Evolutionary conservation across 2,113 vertebrate genomes (phyloP).

Genomic region (Gobius niger): DNA sequence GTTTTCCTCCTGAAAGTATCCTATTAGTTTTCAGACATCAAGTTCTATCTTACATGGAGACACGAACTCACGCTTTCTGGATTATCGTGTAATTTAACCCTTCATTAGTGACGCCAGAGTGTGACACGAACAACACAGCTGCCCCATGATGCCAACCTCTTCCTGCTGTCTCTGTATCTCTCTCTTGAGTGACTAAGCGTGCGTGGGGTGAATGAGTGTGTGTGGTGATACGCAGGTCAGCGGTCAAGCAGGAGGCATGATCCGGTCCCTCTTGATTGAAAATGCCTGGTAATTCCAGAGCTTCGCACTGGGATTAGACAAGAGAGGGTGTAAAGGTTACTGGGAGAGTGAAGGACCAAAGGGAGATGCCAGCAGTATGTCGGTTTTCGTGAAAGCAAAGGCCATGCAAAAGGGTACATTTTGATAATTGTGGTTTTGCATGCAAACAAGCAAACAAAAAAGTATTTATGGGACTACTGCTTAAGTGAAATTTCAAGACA

Average conservation of each 20-base stretch:
- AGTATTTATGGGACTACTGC: too few relatives aligned
- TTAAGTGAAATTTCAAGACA: too few relatives aligned
- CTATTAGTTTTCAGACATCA: too few relatives aligned
- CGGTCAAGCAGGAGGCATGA: conserved; percentile 53
- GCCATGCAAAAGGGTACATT: too few relatives aligned
- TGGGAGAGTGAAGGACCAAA: conserved; percentile 34
- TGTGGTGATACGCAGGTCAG: conserved; percentile 64
- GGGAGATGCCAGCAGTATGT: conserved; percentile 38
- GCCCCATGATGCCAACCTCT: conserved; percentile 34
- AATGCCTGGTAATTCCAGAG: conserved; percentile 65
- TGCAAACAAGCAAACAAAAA: too few relatives aligned
- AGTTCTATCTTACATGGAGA: conserved; percentile 18
- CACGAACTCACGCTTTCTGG: conserved; percentile 2
- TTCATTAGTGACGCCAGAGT: conserved; percentile 28
- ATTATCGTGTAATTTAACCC: conserved; percentile 51
- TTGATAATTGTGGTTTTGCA: too few relatives aligned
- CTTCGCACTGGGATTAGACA: conserved; percentile 64
- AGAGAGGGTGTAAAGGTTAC: conserved; percentile 40
- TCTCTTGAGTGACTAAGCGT: conserved; percentile 37
- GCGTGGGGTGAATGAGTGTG: conserved; percentile 17
- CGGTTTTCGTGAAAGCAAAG: conserved; percentile 13
- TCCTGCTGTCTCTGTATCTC: conserved; percentile 5
- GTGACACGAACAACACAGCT: conserved; percentile 22
- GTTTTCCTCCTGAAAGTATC: too few relatives aligned
- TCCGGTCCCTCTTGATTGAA: conserved; percentile 71